These are phyloP conservation scores for Tenthredo notha DNA, from an alignment of 2,888 invertebrate genomes.

Conservation along the genomic window DNA sequence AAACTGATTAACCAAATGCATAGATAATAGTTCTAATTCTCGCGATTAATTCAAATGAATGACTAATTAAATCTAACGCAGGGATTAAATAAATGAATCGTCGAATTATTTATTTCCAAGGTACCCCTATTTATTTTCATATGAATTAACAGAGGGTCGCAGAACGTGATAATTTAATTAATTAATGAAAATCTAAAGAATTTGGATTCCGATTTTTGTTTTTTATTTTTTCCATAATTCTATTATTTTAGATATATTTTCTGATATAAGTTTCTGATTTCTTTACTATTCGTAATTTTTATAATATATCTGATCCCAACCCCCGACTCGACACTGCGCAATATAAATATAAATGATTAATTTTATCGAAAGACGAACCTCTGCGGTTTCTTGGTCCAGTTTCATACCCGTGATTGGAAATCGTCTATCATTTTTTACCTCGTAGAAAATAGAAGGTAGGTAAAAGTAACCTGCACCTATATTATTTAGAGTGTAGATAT, in stretches of 20 bases:
- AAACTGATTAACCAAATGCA: not conserved
- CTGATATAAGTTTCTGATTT: not conserved
- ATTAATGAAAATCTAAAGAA: not conserved
- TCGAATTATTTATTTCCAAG: not conserved
- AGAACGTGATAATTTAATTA: not conserved
- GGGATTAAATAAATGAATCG: not conserved
- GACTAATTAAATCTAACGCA: not conserved
- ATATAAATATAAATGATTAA: not conserved
- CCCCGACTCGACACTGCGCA: too few relatives aligned
- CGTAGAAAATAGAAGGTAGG: not conserved
- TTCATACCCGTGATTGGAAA: not conserved
- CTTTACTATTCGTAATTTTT: not conserved
- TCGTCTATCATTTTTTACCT: not conserved
- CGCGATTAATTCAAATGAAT: not conserved
- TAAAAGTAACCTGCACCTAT: not conserved
- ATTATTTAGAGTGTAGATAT: not conserved
- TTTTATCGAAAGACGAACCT: not conserved
- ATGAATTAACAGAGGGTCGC: not conserved
- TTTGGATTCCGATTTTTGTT: not conserved
- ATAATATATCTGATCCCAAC: too few relatives aligned
- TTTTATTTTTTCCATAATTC: not conserved
- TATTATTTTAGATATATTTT: not conserved
- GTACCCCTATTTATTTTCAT: not conserved
- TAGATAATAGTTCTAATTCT: not conserved
- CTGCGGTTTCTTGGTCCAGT: slow-evolving; percentile 16